These are phyloP conservation scores for Drosophila quinaria DNA, from an alignment of 2,888 invertebrate genomes.

Conservation along the genomic window DNA sequence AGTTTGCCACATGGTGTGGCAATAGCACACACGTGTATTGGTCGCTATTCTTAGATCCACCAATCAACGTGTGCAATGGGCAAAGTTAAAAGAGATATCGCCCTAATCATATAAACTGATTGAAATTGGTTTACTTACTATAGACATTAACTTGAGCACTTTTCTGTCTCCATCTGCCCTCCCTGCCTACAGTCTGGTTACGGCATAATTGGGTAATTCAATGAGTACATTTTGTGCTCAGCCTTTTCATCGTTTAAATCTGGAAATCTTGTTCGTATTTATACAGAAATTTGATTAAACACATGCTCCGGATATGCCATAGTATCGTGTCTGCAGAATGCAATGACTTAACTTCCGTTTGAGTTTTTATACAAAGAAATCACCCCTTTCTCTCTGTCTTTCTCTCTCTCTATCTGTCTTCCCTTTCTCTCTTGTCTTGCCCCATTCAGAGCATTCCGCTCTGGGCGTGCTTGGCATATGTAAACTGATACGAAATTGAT, in stretches of 20 bases:
- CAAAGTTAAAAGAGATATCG: slow-evolving; percentile 24
- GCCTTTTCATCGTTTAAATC: slow-evolving; percentile 9
- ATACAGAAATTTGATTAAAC: slow-evolving; percentile 10
- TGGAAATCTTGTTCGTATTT: slow-evolving; percentile 6
- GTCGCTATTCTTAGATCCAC: slow-evolving; percentile 48
- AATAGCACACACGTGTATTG: slow-evolving; percentile 28
- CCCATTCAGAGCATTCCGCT: slow-evolving; percentile 8
- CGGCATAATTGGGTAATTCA: slow-evolving; percentile 24
- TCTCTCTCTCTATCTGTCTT: background rate
- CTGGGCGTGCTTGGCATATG: slow-evolving; percentile 47
- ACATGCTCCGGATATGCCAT: slow-evolving; percentile 20
- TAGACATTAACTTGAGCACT: slow-evolving; percentile 24
- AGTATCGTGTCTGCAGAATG: slow-evolving; percentile 31
- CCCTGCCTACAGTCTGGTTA: slow-evolving; percentile 2
- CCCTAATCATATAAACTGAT: slow-evolving; percentile 45
- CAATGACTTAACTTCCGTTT: slow-evolving; percentile 63
- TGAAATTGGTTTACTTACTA: slow-evolving; percentile 29
- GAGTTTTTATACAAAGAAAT: slow-evolving; percentile 19
- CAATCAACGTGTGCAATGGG: slow-evolving; percentile 1
- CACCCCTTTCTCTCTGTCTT: background rate
- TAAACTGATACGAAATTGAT: slow-evolving; percentile 49
- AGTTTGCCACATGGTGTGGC: slow-evolving; percentile 49
- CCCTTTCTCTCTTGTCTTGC: background rate
- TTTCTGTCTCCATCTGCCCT: background rate
- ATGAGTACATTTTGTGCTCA: slow-evolving; percentile 1